A percentile compares a stretch with the other conserved stretches of the same genome.
phyloP scores from a whole-genome alignment of 2,113 vertebrate genomes.

The Charadrius vociferus region DNA sequence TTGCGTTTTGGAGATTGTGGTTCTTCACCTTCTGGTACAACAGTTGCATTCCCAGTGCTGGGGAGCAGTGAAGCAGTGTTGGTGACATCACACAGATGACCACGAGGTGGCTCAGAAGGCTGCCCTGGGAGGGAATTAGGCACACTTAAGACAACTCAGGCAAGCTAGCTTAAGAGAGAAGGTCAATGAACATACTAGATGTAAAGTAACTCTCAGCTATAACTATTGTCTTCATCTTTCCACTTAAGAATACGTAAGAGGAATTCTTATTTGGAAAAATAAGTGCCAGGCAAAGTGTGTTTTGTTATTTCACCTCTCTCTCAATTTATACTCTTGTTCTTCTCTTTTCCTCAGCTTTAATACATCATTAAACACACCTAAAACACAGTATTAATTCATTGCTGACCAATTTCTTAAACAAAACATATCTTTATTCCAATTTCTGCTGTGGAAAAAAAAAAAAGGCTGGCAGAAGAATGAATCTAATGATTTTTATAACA shows the following conservation, averaged over 20 bases:
- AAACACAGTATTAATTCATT: background rate
- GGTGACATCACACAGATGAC: constrained; percentile 87
- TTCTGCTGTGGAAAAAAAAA: background rate
- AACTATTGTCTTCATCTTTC: background rate
- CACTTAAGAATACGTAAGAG: background rate
- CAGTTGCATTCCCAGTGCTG: background rate
- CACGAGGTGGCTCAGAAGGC: constrained; percentile 54
- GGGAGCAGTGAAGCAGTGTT: constrained; percentile 74
- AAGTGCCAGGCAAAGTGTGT: background rate
- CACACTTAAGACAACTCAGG: background rate
- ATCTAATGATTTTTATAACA: background rate
- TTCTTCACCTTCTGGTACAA: background rate
- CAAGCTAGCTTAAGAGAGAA: background rate
- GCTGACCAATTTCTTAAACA: background rate
- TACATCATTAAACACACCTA: background rate
- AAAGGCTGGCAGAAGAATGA: background rate
- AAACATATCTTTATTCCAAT: background rate
- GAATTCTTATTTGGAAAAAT: background rate
- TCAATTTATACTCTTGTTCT: background rate
- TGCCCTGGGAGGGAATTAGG: constrained; percentile 42
- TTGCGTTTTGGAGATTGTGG: constrained; percentile 58
- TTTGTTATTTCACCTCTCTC: background rate
- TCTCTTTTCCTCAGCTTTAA: background rate
- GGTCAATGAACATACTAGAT: background rate
- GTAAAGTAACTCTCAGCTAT: background rate